Base-by-base conservation (phyloP, 2,797 vertebrate genomes). In the Coregonus ussuriensis region DNA sequence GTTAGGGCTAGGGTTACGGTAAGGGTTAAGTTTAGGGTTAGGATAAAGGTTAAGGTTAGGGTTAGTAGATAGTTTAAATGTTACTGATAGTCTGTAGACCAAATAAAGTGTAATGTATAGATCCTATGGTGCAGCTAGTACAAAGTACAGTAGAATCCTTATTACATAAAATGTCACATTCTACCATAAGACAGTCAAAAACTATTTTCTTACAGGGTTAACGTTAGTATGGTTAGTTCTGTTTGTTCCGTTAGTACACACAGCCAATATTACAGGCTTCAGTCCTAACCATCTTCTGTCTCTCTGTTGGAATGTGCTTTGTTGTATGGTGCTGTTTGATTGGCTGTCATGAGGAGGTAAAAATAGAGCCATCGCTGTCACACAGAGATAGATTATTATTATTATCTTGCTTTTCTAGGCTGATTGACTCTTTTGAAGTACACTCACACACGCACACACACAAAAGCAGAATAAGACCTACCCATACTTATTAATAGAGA, bases 401-500 rank as follows among this genome's bases (percentile, higher is more conserved):
- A 72, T 65, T 53, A 71, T 47, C 41, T 11, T 47, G 41, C 41
- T 13, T 47, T 47, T 47, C 41, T 47, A 47, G 9, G 9, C 41
- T 47, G 9, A 13, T 13, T 47, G 41, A 67, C 75, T 21, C 53
- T 54, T 71, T 54, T 77, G n/a, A 47, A 33, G 82, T 52, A 41
- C 37, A 41, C 37, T 6, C 37, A 6, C 37, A 41, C 37, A 41
- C 37, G 1, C 37, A 41, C 41, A 47, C 41, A 82, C 74, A 66
- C 33, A 54, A 1, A n/a, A 41, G 56, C 52, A 53, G 4, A 62
- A 70, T 85, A 47, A 47, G 41, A 3, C 71, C 51, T 54, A 51
- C 53, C 85, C 79, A 79, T 71, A 78, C 74, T 85, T 81, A 89
- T 90, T 87, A 47, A 47, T 11, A 47, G 41, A 47, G 9, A 84